phyloP scores from a whole-genome alignment of 92 coral and sea anemone species.

The Porites rus region DNA sequence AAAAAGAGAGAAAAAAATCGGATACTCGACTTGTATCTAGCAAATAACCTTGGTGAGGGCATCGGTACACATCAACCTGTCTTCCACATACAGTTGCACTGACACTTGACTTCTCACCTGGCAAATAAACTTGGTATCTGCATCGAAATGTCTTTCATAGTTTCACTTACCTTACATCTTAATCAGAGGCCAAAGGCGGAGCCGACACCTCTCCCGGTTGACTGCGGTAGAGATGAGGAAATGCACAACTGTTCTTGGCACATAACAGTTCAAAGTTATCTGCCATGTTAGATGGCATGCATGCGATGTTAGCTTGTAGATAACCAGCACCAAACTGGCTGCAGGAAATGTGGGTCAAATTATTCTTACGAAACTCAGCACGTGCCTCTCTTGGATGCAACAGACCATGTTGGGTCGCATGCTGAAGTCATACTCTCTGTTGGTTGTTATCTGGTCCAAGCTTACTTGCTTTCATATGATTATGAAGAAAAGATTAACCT shows the following conservation, averaged over 20 bases:
- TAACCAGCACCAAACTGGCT: conserved; percentile 28
- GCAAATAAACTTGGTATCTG: too few relatives aligned
- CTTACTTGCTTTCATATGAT: background rate
- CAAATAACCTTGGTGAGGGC: too few relatives aligned
- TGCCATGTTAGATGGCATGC: conserved; percentile 25
- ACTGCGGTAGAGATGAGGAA: conserved; percentile 38
- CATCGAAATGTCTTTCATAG: background rate
- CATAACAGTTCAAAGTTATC: conserved; percentile 40
- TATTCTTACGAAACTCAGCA: conserved; percentile 21
- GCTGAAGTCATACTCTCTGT: too few relatives aligned
- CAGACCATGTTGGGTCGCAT: background rate
- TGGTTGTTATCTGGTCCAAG: too few relatives aligned
- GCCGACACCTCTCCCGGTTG: conserved; percentile 31
- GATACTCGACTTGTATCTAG: too few relatives aligned
- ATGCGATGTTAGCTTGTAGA: conserved; percentile 42
- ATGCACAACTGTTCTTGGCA: conserved; percentile 7
- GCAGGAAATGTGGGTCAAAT: conserved; percentile 21
- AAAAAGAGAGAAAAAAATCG: too few relatives aligned
- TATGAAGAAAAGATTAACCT: too few relatives aligned
- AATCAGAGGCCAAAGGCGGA: conserved; percentile 17
- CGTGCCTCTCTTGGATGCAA: conserved; percentile 38
- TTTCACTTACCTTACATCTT: conserved; percentile 32
- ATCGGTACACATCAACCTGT: too few relatives aligned
- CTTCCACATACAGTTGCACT: too few relatives aligned
- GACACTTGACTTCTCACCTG: too few relatives aligned